A percentile compares a stretch with the other conserved stretches of the same genome.
Evolutionary conservation across 2,888 invertebrate species (phyloP).

Genomic region (Spodoptera littoralis): DNA sequence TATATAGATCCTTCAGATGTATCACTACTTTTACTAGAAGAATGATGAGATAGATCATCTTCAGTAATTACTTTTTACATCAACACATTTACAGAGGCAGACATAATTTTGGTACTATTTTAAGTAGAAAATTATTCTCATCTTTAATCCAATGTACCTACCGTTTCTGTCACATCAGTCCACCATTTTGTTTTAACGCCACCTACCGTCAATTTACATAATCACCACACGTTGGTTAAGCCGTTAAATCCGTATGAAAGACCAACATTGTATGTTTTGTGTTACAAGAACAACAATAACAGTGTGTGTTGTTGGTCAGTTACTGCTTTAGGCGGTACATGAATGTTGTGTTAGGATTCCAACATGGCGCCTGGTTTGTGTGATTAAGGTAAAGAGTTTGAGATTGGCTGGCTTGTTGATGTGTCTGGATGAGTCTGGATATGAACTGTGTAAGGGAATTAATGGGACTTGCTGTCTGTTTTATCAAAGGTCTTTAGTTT

Average conservation of each 20-base stretch:
- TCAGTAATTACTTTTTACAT: no score
- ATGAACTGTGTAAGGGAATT: no score
- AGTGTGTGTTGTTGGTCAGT: slow-evolving; percentile 47
- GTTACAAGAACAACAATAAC: slow-evolving; percentile 27
- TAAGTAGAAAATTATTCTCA: not conserved
- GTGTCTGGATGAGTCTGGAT: no score
- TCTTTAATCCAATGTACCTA: no score
- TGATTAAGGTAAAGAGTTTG: no score
- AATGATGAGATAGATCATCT: no score
- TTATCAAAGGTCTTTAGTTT: no score
- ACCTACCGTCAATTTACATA: slow-evolving; percentile 3
- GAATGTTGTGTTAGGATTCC: slow-evolving; percentile 16
- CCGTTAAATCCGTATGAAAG: slow-evolving; percentile 43
- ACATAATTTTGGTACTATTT: not conserved
- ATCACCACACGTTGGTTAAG: slow-evolving; percentile 14
- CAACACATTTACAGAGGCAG: no score
- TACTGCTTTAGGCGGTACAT: slow-evolving; percentile 28
- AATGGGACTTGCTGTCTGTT: no score
- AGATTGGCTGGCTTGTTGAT: no score
- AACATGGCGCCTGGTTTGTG: slow-evolving; percentile 3
- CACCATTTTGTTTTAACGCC: not conserved
- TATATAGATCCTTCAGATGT: no score
- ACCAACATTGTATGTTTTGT: slow-evolving; percentile 39
- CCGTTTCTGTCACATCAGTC: not conserved
- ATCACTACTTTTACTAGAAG: no score